phyloP scores from a whole-genome alignment of 2,888 invertebrate genomes.

The Coecobrya sp. region DNA sequence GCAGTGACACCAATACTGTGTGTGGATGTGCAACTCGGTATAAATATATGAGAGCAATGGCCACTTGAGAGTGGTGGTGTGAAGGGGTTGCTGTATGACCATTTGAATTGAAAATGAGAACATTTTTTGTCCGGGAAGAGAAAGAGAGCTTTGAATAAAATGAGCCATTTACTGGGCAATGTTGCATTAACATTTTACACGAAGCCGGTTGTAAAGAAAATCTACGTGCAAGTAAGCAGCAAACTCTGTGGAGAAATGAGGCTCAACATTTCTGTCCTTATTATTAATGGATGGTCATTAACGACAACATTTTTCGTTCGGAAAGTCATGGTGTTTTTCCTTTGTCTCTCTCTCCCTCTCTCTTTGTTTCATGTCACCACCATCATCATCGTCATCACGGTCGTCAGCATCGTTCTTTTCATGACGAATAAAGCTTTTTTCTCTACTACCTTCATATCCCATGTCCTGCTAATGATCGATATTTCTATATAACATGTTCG shows the following conservation, averaged over 20 bases:
- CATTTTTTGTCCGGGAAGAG: conserved; percentile 61
- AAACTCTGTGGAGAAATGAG: conserved; percentile 56
- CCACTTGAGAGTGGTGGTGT: conserved; percentile 48
- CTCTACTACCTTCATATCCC: conserved; percentile 7
- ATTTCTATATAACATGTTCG: conserved; percentile 34
- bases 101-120: conserved; percentile 81
- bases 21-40: conserved; percentile 27
- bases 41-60: conserved; percentile 49
- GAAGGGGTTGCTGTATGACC: conserved; percentile 78
- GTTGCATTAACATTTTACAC: conserved; percentile 80
- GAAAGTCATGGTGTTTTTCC: conserved; percentile 79
- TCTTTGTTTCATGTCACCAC: conserved; percentile 70
- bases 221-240: conserved; percentile 71
- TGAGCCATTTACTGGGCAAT: conserved; percentile 78
- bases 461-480: conserved; percentile 70
- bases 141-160: conserved; percentile 65
- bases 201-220: conserved; percentile 77
- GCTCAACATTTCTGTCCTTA: conserved; percentile 74
- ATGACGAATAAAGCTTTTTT: conserved; percentile 59
- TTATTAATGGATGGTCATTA: conserved; percentile 82
- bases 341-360: conserved; percentile 58
- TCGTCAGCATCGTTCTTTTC: conserved; percentile 36
- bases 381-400: conserved; percentile 41
- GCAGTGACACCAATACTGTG: conserved; percentile 10
- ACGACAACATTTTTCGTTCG: conserved; percentile 82